Conservation (phyloP, 2,113 vertebrate species). For the Archocentrus centrarchus region DNA sequence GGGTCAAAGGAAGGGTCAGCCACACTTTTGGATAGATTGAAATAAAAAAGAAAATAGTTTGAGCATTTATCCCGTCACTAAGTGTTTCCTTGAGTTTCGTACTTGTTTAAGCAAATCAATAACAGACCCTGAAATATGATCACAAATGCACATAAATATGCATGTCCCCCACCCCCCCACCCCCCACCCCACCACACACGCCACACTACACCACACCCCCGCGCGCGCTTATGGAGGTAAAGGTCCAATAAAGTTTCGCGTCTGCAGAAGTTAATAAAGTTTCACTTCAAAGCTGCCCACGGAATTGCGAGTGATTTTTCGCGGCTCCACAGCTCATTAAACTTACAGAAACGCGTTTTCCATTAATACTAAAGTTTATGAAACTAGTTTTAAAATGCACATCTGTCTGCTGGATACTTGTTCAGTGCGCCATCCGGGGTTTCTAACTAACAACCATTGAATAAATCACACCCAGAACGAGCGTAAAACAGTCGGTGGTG, state of each 20-base stretch:
- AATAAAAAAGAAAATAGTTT: not conserved
- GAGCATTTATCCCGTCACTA: slow-evolving; percentile 1
- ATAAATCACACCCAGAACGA: slow-evolving; percentile 25
- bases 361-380: slow-evolving; percentile 15
- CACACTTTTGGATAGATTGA: not conserved
- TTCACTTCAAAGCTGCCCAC: slow-evolving; percentile 15
- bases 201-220: not conserved
- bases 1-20: not conserved
- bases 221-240: slow-evolving; percentile 51
- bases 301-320: not conserved
- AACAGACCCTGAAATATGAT: slow-evolving; percentile 74
- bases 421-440: slow-evolving; percentile 18
- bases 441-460: slow-evolving; percentile 24
- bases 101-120: slow-evolving; percentile 64
- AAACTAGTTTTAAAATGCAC: slow-evolving; percentile 30
- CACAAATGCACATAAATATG: slow-evolving; percentile 68
- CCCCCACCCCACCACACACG: not conserved
- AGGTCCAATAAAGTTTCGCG: slow-evolving; percentile 59
- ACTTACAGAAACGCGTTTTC: not conserved
- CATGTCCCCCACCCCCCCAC: not conserved
- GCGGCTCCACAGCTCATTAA: not conserved
- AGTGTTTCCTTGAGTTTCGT: slow-evolving; percentile 17
- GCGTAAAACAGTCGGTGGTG: not conserved
- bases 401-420: slow-evolving; percentile 45
- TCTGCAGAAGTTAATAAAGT: slow-evolving; percentile 48